phyloP scores from a whole-genome alignment of 1,140 invertebrate species.

The Fopius arisanus region DNA sequence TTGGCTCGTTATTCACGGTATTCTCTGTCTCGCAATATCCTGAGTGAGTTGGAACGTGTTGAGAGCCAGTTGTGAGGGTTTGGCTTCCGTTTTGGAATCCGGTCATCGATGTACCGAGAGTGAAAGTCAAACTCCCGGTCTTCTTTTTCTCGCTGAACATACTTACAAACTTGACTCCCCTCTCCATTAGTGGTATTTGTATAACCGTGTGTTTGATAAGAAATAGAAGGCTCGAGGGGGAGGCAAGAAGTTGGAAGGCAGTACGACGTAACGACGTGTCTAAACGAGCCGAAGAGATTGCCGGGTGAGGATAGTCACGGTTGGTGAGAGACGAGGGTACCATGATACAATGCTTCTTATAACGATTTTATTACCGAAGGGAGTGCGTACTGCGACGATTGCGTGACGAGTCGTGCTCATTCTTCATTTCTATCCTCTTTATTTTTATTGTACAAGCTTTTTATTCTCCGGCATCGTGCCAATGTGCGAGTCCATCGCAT shows the following conservation, averaged over 20 bases:
- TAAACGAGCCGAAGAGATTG: constrained; percentile 43
- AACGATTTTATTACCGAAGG: constrained; percentile 33
- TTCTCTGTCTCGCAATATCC: constrained; percentile 29
- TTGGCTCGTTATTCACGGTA: constrained; percentile 12
- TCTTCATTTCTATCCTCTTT: constrained; percentile 1
- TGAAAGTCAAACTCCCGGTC: constrained; percentile 50
- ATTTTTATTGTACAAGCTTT: not conserved
- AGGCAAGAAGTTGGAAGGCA: constrained; percentile 4
- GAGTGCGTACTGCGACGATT: constrained; percentile 9
- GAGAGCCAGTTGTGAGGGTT: constrained; percentile 1
- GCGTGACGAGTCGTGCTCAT: constrained; percentile 7
- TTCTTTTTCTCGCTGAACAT: not conserved
- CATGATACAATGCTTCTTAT: constrained; percentile 50
- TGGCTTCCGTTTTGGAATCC: constrained; percentile 44
- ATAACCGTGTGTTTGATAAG: constrained; percentile 52
- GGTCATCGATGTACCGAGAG: constrained; percentile 51
- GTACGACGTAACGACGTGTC: constrained; percentile 33
- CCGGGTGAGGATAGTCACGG: constrained; percentile 55
- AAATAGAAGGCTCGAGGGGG: constrained; percentile 41
- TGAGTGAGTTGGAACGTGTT: not conserved
- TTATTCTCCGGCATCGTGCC: not conserved
- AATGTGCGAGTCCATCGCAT: not conserved
- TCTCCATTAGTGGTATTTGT: constrained; percentile 6
- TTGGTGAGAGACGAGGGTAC: constrained; percentile 35
- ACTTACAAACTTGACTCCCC: not conserved